phyloP scores from a whole-genome alignment of 2,888 invertebrate genomes.

The Eilema sororculum region DNA sequence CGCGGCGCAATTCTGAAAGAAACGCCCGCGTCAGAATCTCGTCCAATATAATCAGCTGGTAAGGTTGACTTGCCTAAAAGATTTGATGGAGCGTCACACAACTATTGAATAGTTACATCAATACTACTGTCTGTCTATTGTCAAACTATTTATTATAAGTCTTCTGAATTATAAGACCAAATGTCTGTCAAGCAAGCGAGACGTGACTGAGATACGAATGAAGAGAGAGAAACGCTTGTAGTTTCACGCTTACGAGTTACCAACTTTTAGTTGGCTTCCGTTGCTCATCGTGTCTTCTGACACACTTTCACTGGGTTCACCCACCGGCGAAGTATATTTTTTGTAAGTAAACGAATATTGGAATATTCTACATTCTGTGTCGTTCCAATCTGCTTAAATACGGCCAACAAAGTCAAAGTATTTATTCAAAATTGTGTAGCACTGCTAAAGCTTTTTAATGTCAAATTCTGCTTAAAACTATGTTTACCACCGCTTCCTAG shows the following conservation, averaged over 20 bases:
- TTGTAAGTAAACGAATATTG: too few species aligned
- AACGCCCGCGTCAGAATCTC: not conserved
- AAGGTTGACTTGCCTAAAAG: not conserved
- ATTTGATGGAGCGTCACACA: too few species aligned
- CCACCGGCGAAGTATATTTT: too few species aligned
- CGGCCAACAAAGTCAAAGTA: too few species aligned
- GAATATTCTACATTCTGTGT: too few species aligned
- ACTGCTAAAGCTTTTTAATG: too few species aligned
- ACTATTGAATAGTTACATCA: too few species aligned
- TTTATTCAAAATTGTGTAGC: too few species aligned
- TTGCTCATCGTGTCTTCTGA: not conserved
- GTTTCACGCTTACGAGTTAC: constrained; percentile 3
- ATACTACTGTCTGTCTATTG: not conserved
- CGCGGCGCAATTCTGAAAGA: too few species aligned
- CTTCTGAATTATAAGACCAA: constrained; percentile 9
- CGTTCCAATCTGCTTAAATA: too few species aligned
- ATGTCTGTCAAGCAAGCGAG: constrained; percentile 1
- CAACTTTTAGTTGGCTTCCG: constrained; percentile 1
- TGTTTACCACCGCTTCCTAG: too few species aligned
- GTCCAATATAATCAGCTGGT: not conserved
- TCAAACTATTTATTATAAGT: constrained; percentile 7
- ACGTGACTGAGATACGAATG: constrained; percentile 7
- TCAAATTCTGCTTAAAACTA: too few species aligned
- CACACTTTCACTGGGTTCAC: not conserved
- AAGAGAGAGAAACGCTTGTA: not conserved